Evolutionary conservation across 1,140 invertebrate species (phyloP).

Genomic region (Microvelia longipes): DNA sequence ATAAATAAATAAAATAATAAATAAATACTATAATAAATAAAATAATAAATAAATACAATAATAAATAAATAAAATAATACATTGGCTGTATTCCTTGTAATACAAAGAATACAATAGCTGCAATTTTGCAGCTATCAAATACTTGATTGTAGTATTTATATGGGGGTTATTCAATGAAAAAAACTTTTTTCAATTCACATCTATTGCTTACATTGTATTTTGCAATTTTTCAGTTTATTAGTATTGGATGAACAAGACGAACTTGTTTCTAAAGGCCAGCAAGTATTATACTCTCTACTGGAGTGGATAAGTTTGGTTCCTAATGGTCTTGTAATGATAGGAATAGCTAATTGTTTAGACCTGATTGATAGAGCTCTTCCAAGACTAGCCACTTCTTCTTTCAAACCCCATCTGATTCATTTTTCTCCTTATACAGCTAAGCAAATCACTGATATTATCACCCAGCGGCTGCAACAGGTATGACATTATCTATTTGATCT

Average conservation of each 20-base stretch:
- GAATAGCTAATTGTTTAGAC: slow-evolving; percentile 92
- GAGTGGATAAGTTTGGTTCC: slow-evolving; percentile 66
- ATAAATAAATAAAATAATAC: too few species aligned
- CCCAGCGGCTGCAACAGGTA: slow-evolving; percentile 51
- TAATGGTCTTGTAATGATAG: slow-evolving; percentile 67
- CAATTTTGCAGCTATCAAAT: too few species aligned
- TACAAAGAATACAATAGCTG: too few species aligned
- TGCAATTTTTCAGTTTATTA: slow-evolving; percentile 50
- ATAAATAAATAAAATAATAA: too few species aligned
- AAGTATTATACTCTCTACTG: slow-evolving; percentile 82
- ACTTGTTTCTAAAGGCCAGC: slow-evolving; percentile 63
- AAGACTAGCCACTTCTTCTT: slow-evolving; percentile 56
- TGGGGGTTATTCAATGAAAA: too few species aligned
- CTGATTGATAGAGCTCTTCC: slow-evolving; percentile 81
- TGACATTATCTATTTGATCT: slow-evolving; percentile 4
- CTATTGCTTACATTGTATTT: too few species aligned
- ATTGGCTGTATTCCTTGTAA: too few species aligned
- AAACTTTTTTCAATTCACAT: too few species aligned
- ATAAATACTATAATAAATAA: too few species aligned
- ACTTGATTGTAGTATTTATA: too few species aligned
- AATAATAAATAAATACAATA: too few species aligned
- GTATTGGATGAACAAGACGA: slow-evolving; percentile 97
- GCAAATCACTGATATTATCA: slow-evolving; percentile 77
- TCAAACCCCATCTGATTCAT: slow-evolving; percentile 61
- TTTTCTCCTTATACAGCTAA: slow-evolving; percentile 84